These are phyloP conservation scores for Acrocyrtus sp. DNA, from an alignment of 2,888 invertebrate species.

Conservation along the genomic window DNA sequence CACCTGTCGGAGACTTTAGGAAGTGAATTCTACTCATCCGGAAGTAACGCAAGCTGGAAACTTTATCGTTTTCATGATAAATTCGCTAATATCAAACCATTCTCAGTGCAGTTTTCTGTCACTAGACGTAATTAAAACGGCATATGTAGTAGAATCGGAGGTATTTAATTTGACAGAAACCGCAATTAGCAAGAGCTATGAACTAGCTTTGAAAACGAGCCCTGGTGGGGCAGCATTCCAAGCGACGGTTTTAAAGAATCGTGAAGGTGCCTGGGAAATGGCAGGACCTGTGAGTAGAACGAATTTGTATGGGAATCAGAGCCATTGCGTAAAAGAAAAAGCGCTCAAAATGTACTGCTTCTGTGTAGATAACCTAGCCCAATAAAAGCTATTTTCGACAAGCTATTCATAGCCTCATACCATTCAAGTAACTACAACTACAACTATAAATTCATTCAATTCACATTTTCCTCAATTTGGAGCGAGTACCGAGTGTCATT, in stretches of 20 bases:
- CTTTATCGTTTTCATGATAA: conserved; percentile 75
- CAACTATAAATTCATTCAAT: too few species aligned
- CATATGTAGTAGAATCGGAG: background rate
- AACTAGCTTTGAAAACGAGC: conserved; percentile 21
- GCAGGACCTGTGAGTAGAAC: conserved; percentile 73
- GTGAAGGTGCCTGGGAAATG: conserved; percentile 17
- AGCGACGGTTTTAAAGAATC: conserved; percentile 66
- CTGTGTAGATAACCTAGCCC: conserved; percentile 64
- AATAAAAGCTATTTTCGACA: too few species aligned
- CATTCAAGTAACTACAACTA: too few species aligned
- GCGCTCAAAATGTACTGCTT: conserved; percentile 66
- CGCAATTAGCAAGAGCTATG: background rate
- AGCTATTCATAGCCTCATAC: too few species aligned
- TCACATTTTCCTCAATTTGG: too few species aligned
- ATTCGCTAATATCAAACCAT: conserved; percentile 72
- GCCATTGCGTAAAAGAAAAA: conserved; percentile 65
- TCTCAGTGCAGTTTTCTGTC: conserved; percentile 72
- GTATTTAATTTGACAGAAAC: too few species aligned
- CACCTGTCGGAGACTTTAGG: conserved; percentile 79
- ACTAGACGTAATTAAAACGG: conserved; percentile 66
- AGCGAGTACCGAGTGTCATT: too few species aligned
- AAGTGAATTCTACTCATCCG: conserved; percentile 70
- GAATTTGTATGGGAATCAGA: conserved; percentile 67
- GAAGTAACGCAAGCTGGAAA: conserved; percentile 72
- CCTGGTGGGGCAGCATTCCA: conserved; percentile 83